Percentiles rank a stretch among this genome's conserved stretches.
Evolutionary conservation across 2,797 vertebrate species (phyloP).

Genomic region (Oryzias sinensis): DNA sequence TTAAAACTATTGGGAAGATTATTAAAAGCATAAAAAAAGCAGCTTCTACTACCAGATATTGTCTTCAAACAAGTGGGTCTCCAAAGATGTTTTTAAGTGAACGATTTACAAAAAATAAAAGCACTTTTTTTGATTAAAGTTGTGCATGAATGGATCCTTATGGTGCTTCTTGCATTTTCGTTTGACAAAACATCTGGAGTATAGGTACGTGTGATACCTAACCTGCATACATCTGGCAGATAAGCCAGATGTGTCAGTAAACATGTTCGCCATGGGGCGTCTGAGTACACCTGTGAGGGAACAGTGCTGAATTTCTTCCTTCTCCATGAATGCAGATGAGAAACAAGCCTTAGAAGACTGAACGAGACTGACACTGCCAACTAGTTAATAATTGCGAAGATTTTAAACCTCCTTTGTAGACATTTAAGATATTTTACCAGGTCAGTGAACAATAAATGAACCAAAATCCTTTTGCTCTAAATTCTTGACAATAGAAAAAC

Average conservation of each 20-base stretch:
- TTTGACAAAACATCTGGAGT: conserved; percentile 34
- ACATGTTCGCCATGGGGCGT: conserved; percentile 31
- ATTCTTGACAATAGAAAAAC: too few relatives aligned
- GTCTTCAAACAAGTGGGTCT: conserved; percentile 16
- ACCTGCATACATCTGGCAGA: conserved; percentile 36
- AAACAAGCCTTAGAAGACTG: conserved; percentile 1
- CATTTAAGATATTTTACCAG: too few relatives aligned
- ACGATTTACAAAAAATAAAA: conserved; percentile 29
- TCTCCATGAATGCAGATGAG: conserved; percentile 39
- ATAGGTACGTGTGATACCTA: conserved; percentile 52
- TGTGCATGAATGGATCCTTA: too few relatives aligned
- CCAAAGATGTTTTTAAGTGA: conserved; percentile 36
- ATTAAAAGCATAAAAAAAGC: conserved; percentile 21
- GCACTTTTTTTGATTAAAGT: conserved; percentile 24
- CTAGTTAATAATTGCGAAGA: too few relatives aligned
- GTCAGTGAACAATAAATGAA: too few relatives aligned
- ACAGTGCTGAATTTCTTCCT: conserved; percentile 31
- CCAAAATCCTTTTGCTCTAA: too few relatives aligned
- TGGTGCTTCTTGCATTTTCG: conserved; percentile 14
- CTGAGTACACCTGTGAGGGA: conserved; percentile 39
- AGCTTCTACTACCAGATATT: conserved; percentile 1
- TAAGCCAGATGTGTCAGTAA: conserved; percentile 49
- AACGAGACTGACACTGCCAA: too few relatives aligned
- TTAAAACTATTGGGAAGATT: too few relatives aligned
- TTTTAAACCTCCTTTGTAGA: too few relatives aligned